Conservation (phyloP, 2,797 vertebrate species). For the Sebastes baramenuke region DNA sequence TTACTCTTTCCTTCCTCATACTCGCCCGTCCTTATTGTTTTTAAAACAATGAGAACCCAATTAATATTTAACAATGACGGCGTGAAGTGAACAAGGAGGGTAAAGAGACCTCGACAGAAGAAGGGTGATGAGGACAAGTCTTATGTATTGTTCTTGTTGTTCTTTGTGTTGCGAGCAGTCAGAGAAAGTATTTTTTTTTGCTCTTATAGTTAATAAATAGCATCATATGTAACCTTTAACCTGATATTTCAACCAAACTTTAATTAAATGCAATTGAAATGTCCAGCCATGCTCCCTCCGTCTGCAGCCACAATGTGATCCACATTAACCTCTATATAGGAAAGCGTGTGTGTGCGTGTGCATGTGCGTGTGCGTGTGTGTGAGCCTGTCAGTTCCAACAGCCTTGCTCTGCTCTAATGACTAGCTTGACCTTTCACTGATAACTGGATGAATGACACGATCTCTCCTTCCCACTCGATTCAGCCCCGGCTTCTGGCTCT, state of each 20-base stretch:
- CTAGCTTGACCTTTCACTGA: conserved; percentile 71
- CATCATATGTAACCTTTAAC: neutral
- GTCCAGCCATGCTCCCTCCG: conserved; percentile 12
- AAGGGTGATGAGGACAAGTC: neutral
- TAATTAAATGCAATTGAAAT: conserved; percentile 48
- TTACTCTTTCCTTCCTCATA: conserved; percentile 40
- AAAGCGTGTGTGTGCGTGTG: neutral
- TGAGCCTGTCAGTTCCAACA: conserved; percentile 50
- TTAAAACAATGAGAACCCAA: conserved; percentile 29
- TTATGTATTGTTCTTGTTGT: neutral
- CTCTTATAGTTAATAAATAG: neutral
- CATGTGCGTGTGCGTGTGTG: neutral
- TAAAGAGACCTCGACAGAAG: no score
- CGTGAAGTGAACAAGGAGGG: neutral
- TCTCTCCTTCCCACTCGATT: conserved; percentile 37
- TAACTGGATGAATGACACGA: conserved; percentile 65
- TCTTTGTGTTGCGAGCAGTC: neutral
- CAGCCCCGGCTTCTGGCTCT: conserved; percentile 6
- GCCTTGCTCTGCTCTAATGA: conserved; percentile 63
- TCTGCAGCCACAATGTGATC: conserved; percentile 27
- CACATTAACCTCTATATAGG: conserved; percentile 46
- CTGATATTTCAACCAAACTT: conserved; percentile 16
- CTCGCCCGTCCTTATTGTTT: neutral
- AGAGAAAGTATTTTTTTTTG: neutral
- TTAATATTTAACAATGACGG: conserved; percentile 47